A percentile compares a stretch with the other conserved stretches of the same genome.
phyloP scores from a whole-genome alignment of 2,888 invertebrate species.

The Pycnomerus fuliginosus region DNA sequence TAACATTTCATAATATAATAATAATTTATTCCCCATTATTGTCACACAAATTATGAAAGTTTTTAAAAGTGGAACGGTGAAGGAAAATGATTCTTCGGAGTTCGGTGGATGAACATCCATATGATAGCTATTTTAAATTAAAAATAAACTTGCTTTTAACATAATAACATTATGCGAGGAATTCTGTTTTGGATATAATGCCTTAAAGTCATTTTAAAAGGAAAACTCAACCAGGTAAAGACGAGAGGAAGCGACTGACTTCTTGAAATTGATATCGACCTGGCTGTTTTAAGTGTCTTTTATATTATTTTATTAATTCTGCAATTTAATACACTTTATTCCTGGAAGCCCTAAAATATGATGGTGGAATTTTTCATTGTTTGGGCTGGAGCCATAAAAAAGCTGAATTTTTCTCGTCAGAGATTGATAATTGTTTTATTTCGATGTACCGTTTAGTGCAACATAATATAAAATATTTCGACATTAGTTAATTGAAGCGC shows the following conservation, averaged over 20 bases:
- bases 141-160: constrained; percentile 26
- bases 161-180: constrained; percentile 22
- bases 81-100: constrained; percentile 12
- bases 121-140: constrained; percentile 24
- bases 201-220: constrained; percentile 24
- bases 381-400: too few relatives aligned
- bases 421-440: too few relatives aligned
- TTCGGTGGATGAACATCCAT: too few relatives aligned
- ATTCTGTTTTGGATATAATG: constrained; percentile 23
- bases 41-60: too few relatives aligned
- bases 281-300: constrained; percentile 15
- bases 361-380: too few relatives aligned
- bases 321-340: constrained; percentile 4
- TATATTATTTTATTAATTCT: constrained; percentile 18
- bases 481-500: constrained; percentile 21
- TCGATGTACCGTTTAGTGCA: too few relatives aligned
- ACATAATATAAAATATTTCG: constrained; percentile 20
- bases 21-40: constrained; percentile 18
- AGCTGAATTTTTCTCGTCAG: too few relatives aligned
- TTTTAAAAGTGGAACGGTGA: too few relatives aligned
- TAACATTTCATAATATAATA: constrained; percentile 18
- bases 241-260: constrained; percentile 18
- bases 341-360: too few relatives aligned
- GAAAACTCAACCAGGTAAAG: constrained; percentile 22
- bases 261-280: constrained; percentile 25